A percentile compares a stretch with the other conserved stretches of the same genome.
phyloP scores from a whole-genome alignment of 1,140 invertebrate genomes.

The Oncopodura yosiiana region DNA sequence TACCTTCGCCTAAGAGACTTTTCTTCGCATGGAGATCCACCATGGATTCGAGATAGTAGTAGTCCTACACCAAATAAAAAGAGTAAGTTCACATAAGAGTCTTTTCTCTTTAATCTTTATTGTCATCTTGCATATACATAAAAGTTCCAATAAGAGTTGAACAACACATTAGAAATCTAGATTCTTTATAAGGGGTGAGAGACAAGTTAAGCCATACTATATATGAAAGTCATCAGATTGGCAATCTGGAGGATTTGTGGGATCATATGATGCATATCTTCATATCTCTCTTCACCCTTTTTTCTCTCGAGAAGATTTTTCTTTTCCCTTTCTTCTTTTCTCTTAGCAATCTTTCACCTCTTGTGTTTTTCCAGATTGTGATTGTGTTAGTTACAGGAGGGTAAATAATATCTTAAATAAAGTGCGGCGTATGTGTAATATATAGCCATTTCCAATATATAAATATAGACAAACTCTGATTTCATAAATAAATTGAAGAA shows the following conservation, averaged over 20 bases:
- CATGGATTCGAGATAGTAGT: constrained; percentile 79
- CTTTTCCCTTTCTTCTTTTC: too few species aligned
- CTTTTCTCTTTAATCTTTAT: constrained; percentile 1
- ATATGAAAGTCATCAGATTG: constrained; percentile 22
- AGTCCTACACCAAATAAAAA: constrained; percentile 67
- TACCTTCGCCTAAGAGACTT: constrained; percentile 94
- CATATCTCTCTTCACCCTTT: too few species aligned
- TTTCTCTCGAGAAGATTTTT: too few species aligned
- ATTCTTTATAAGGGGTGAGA: not conserved
- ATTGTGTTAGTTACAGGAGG: too few species aligned
- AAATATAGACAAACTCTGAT: too few species aligned
- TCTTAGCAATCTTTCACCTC: too few species aligned
- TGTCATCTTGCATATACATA: not conserved
- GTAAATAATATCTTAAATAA: too few species aligned
- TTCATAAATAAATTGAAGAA: too few species aligned
- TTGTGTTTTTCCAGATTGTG: too few species aligned
- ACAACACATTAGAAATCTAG: not conserved
- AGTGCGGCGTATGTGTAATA: too few species aligned
- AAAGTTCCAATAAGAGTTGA: not conserved
- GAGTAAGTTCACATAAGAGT: constrained; percentile 50
- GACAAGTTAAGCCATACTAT: too few species aligned
- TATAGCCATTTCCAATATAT: too few species aligned
- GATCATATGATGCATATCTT: constrained; percentile 17
- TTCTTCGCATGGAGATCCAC: constrained; percentile 85
- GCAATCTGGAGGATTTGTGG: constrained; percentile 21